phyloP scores from a whole-genome alignment of 2,113 vertebrate genomes.

The Megalops atlanticus region DNA sequence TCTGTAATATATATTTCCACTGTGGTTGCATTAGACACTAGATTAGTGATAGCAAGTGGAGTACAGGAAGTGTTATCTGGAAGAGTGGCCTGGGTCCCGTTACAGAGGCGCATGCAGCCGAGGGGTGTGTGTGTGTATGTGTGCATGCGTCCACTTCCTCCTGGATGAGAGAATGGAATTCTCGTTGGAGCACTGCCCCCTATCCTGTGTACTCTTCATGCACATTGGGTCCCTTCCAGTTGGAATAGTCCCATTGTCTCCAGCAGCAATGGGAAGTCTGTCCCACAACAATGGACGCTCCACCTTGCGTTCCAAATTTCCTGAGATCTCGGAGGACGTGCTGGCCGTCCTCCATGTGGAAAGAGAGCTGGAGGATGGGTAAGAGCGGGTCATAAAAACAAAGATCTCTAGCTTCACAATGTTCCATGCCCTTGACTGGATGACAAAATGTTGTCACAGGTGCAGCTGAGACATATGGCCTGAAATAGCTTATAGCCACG shows the following conservation, averaged over 20 bases:
- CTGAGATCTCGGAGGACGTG: slow-evolving; percentile 5
- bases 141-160: too few species aligned
- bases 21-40: too few species aligned
- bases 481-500: too few species aligned
- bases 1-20: too few species aligned
- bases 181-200: not conserved
- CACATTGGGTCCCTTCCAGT: slow-evolving; percentile 15
- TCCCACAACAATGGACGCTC: slow-evolving; percentile 18
- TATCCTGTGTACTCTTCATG: slow-evolving; percentile 4
- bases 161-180: not conserved
- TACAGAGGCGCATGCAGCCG: not conserved
- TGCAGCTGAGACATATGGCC: too few species aligned
- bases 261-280: slow-evolving; percentile 17
- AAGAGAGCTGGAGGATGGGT: slow-evolving; percentile 15
- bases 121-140: not conserved
- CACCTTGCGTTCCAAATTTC: slow-evolving; percentile 43
- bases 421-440: not conserved
- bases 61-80: not conserved
- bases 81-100: not conserved
- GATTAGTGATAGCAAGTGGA: not conserved
- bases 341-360: not conserved
- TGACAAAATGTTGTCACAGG: not conserved
- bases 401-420: not conserved
- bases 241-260: slow-evolving; percentile 41
- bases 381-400: not conserved